Percentiles rank a stretch among this genome's conserved stretches.
Evolutionary conservation across 2,113 vertebrate genomes (phyloP).

Genomic region (Coptodon rendalli): DNA sequence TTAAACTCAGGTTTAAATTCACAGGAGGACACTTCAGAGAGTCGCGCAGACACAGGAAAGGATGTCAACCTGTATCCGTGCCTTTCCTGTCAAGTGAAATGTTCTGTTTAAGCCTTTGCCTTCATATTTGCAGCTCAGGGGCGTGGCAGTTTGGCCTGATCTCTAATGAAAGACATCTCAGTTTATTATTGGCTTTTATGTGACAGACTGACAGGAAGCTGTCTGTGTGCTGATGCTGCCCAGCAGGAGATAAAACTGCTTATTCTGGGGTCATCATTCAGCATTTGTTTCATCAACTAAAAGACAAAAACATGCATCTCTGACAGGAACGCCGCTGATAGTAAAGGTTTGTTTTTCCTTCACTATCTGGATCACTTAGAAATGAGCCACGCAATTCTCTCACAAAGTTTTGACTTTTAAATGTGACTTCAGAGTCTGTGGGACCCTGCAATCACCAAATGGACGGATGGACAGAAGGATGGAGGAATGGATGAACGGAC

Average conservation of each 20-base stretch:
- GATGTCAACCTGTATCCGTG: background rate
- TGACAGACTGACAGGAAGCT: background rate
- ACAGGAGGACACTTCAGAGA: background rate
- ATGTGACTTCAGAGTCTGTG: background rate
- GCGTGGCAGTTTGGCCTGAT: background rate
- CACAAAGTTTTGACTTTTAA: background rate
- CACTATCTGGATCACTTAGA: background rate
- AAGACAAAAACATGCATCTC: background rate
- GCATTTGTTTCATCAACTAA: background rate
- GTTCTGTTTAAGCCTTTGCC: background rate
- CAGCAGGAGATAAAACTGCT: background rate
- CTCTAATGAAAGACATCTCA: background rate
- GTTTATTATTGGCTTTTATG: background rate
- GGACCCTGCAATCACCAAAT: background rate
- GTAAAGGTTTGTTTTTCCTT: background rate
- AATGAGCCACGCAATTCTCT: background rate
- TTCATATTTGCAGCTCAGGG: background rate
- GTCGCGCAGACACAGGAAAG: background rate
- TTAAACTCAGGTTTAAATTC: background rate
- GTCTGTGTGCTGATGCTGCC: background rate
- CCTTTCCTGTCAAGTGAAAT: background rate
- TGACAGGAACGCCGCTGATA: background rate
- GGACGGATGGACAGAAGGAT: background rate
- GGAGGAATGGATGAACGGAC: fast-evolving
- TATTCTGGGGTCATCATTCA: background rate